phyloP scores from a whole-genome alignment of 2,113 vertebrate genomes.

The Cavia porcellus region DNA sequence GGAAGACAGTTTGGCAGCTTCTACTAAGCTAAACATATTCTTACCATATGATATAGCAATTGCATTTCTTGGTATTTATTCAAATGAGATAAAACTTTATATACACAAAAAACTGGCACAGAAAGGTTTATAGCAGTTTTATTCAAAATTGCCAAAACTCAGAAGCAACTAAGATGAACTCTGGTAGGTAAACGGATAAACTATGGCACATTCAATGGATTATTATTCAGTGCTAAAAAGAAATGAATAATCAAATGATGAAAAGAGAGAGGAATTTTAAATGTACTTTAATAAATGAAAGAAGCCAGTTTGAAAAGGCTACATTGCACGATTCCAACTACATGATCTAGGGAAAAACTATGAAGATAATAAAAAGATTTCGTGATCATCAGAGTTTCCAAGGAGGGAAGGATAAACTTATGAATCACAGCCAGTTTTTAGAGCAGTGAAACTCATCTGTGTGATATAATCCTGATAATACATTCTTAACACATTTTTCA shows the following conservation, averaged over 20 bases:
- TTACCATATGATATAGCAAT: not conserved
- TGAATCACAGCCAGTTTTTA: not conserved
- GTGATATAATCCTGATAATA: not conserved
- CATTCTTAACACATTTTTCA: not conserved
- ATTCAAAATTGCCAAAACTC: not conserved
- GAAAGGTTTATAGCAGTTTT: not conserved
- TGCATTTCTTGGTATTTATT: not conserved
- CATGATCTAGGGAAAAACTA: not conserved
- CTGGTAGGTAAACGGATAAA: not conserved
- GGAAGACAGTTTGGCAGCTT: not conserved
- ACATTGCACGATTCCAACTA: not conserved
- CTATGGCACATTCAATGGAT: not conserved
- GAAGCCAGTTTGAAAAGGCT: not conserved
- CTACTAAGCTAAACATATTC: not conserved
- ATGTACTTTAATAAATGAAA: not conserved
- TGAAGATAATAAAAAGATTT: not conserved
- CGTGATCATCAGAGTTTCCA: not conserved
- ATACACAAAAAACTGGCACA: not conserved
- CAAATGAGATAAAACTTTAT: not conserved
- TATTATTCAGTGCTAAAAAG: not conserved
- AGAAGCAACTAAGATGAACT: not conserved
- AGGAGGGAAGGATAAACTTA: not conserved
- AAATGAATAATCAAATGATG: not conserved
- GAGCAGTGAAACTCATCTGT: not conserved
- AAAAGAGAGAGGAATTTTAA: not conserved